Base-by-base conservation (phyloP, 2,888 invertebrate genomes). In the Lepeophtheirus nordmannii region DNA sequence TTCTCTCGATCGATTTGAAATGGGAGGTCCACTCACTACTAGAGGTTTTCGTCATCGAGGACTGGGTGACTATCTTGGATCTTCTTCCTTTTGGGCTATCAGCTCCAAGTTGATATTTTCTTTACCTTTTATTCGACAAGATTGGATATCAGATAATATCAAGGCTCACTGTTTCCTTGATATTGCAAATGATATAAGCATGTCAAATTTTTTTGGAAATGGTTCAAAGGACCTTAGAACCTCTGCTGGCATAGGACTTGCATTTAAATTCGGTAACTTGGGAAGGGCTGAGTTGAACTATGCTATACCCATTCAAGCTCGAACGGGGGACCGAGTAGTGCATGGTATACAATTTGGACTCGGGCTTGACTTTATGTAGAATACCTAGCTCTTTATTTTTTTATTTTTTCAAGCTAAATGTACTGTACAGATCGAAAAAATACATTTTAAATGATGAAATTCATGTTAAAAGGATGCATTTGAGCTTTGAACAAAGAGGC, bases 241-340 rank as follows among this genome's bases (percentile, higher is more conserved):
- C 1, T 38, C 30, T 60, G 23, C 60, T 38, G 60, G 60, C 14
- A 1, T 60, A 17, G 60, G 60, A 1, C 37, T 60, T 11, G 23
- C 38, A 14, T 60, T 60, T 14, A 60, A 60, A 60, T 11, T 60
- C 30, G 30, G 22, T 17, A 23, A 60, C 30, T 37, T 60, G 20
- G 60, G 60, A 11, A 10, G 60, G 11, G 60, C 30, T 10, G 60
- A 60, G 60, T 12, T 60, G 22, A 60, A 60, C 22, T 60, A 60
- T 37, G 22, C 38, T 11, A 17, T 60, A 20, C 60, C 60, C 11
- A 10, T 60, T 38, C 60, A 23, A 14, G 30, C 62, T 10, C 40
- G 8, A 17, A 9, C 41, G 12, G 53, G 53, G 53, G 53, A 46
- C 53, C 53, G 53, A 17, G 8, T 46, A 14, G 53, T 46, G 53